phyloP scores from a whole-genome alignment of 2,113 vertebrate genomes.

The Ptyas mucosa region DNA sequence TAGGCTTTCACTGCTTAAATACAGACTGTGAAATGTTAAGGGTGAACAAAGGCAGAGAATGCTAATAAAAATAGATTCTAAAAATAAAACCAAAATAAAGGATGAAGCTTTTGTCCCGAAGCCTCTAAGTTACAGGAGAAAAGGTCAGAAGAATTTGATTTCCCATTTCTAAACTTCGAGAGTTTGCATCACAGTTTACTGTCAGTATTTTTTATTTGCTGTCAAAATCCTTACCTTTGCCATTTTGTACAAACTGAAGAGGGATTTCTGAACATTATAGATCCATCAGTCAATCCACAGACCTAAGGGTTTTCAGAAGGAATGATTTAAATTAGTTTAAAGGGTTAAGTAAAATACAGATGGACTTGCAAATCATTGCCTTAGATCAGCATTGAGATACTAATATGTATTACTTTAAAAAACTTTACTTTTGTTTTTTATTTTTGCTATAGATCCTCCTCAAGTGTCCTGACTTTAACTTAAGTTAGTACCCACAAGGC shows the following conservation, averaged over 20 bases:
- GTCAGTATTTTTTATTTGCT: conserved; percentile 10
- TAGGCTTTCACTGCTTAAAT: not conserved
- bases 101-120: conserved; percentile 18
- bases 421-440: not conserved
- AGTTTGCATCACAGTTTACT: conserved; percentile 31
- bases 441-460: not conserved
- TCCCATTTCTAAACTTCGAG: conserved; percentile 31
- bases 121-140: not conserved
- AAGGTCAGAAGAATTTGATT: conserved; percentile 29
- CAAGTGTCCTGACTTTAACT: not conserved
- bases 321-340: conserved; percentile 8
- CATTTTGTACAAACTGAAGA: not conserved
- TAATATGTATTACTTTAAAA: conserved; percentile 12
- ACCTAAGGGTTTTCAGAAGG: conserved; percentile 8
- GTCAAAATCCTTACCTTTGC: conserved; percentile 8
- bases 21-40: not conserved
- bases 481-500: not conserved
- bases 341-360: conserved; percentile 6
- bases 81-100: conserved; percentile 25
- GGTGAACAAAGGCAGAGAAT: not conserved
- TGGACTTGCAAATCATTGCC: not conserved
- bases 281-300: conserved; percentile 6
- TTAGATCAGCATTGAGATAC: conserved; percentile 10
- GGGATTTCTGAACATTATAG: conserved; percentile 19
- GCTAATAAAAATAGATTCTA: conserved; percentile 4